Evolutionary conservation across 2,113 vertebrate genomes (phyloP).

Genomic region (Clupea harengus): DNA sequence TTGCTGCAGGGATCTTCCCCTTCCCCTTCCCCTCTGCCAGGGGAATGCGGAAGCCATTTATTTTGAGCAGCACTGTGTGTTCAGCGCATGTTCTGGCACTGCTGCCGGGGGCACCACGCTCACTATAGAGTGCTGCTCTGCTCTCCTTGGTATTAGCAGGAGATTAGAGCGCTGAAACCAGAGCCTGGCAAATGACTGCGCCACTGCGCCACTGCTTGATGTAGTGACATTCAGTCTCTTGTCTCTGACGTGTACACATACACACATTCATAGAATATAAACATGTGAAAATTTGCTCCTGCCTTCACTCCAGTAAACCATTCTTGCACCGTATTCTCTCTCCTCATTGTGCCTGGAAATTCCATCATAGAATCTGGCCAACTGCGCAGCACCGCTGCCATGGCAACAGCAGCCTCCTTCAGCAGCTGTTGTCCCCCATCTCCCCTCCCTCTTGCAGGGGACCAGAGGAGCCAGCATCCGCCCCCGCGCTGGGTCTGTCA

Average conservation of each 20-base stretch:
- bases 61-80: neutral
- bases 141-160: slow-evolving; percentile 4
- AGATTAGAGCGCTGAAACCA: neutral
- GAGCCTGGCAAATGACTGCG: neutral
- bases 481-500: slow-evolving; percentile 74
- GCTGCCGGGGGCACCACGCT: neutral
- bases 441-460: slow-evolving; percentile 68
- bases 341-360: slow-evolving; percentile 15
- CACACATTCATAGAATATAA: neutral
- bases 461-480: slow-evolving; percentile 77
- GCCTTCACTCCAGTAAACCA: slow-evolving; percentile 1
- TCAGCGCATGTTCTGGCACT: neutral
- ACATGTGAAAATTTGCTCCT: neutral
- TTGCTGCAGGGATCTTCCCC: too few relatives aligned
- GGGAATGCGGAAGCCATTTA: neutral
- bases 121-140: neutral
- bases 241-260: neutral
- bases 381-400: slow-evolving; percentile 84
- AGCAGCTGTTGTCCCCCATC: slow-evolving; percentile 82
- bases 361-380: slow-evolving; percentile 88
- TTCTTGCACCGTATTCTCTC: slow-evolving; percentile 25
- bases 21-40: neutral
- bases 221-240: neutral
- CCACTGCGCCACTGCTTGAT: neutral
- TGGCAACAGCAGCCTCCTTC: slow-evolving; percentile 88